Evolutionary conservation across 2,113 vertebrate species (phyloP).

Genomic region (Halcyon senegalensis): DNA sequence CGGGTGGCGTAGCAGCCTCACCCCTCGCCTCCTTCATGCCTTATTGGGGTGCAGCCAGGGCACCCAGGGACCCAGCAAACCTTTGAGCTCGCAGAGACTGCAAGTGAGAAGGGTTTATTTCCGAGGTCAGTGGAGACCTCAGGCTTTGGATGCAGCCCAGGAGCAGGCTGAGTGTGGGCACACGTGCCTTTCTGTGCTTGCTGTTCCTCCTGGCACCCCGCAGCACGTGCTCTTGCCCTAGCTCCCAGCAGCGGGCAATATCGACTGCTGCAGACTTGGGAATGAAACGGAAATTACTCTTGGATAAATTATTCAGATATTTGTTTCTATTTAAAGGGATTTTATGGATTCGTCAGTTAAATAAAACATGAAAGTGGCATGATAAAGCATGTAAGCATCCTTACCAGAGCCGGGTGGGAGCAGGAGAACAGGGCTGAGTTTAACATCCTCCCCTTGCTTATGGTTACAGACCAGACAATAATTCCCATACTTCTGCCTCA

Average conservation of each 20-base stretch:
- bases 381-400: background rate
- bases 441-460: background rate
- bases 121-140: background rate
- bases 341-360: constrained; percentile 19
- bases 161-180: background rate
- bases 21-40: background rate
- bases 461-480: background rate
- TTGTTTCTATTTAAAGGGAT: constrained; percentile 63
- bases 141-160: background rate
- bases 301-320: constrained; percentile 66
- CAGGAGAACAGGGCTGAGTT: background rate
- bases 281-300: constrained; percentile 15
- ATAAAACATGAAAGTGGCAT: constrained; percentile 52
- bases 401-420: background rate
- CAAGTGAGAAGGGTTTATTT: background rate
- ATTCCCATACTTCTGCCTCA: background rate
- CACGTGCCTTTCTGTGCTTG: fast-evolving
- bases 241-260: background rate
- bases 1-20: fast-evolving
- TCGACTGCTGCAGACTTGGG: background rate
- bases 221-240: background rate
- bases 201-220: background rate
- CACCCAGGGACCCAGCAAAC: background rate
- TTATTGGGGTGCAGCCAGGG: fast-evolving
- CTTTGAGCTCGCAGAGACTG: background rate